Percentiles rank a stretch among this genome's conserved stretches.
Conservation (phyloP, 2,113 vertebrate species). For the Scomber scombrus region DNA sequence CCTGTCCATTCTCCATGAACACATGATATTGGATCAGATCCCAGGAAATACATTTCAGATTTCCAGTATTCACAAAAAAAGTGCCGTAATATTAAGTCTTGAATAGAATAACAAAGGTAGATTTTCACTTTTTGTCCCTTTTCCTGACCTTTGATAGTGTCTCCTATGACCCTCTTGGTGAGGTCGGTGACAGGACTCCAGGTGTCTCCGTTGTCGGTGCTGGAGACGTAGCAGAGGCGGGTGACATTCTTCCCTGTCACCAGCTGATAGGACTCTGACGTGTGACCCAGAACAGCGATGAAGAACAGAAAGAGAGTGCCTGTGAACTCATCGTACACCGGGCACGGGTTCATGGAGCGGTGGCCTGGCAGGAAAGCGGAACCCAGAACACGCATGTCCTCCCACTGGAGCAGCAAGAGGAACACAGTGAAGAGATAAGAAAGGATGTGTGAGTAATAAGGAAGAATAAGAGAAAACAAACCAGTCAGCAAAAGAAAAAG, state of each 20-base stretch:
- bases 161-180: conserved; percentile 89
- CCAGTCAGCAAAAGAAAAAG: too few species aligned
- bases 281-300: conserved; percentile 91
- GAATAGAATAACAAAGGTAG: neutral
- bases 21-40: too few species aligned
- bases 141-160: conserved; percentile 86
- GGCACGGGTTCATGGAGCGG: conserved; percentile 97
- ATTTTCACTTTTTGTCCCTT: neutral
- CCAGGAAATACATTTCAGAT: neutral
- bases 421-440: neutral
- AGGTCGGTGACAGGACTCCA: conserved; percentile 91
- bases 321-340: conserved; percentile 88
- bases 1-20: too few species aligned
- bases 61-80: neutral
- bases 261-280: conserved; percentile 91
- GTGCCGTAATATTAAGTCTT: neutral
- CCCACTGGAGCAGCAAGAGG: conserved; percentile 87
- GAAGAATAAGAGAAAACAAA: too few species aligned
- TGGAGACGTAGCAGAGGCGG: conserved; percentile 92
- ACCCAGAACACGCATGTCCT: conserved; percentile 87
- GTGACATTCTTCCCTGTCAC: conserved; percentile 90
- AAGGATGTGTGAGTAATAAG: neutral
- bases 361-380: conserved; percentile 87
- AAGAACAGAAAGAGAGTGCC: conserved; percentile 91
- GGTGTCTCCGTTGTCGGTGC: conserved; percentile 87